Base-by-base conservation (phyloP, 2,113 vertebrate genomes). In the Mesoclemmys tuberculata region DNA sequence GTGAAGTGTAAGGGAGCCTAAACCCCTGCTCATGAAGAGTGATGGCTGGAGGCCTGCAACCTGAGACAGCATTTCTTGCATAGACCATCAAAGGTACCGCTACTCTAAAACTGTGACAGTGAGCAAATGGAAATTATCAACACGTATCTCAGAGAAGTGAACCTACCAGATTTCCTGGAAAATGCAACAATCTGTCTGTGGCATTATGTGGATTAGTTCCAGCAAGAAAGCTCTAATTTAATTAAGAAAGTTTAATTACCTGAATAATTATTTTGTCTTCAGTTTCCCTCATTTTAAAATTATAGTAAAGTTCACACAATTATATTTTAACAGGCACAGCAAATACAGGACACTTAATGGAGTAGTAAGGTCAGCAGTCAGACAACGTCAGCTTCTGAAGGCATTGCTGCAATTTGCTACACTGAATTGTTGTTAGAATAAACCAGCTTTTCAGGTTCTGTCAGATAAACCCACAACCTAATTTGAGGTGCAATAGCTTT, bases 201-300 rank as follows among this genome's bases (percentile, higher is more conserved):
- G 86, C 77, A 94, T 96, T 94, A 95, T 85, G 94, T 95, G 89
- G 95, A 96, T 41, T 94, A 92, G 26, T 82, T 90, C 51, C 22
- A 88, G 93, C 97, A 97, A 98, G 97, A 48, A 75, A 90, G 31
- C 77, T 93, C 3, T 85, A 80, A 88, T 82, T 84, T 29, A 46
- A 52, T 80, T 84, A 80, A 85, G 80, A 94, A 93, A 91, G 74
- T 22, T 55, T 58, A 80, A 78, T 90, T 75, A 51, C 31, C 29
- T n/a, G 52, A 93, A 89, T 75, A 5, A 4, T 2, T 82, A 95
- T 12, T 96, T 89, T 6, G n/a, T 78, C n/a, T 88, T 84, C 2
- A 75, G 0, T 75, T 89, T 92, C 22, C 14, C 79, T 71, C 82
- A 89, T 94, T 96, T 92, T 64, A 85, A 84, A 46, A 85, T 6